These are phyloP conservation scores for Xestoiulus laeticollis DNA, from an alignment of 2,888 invertebrate genomes.

Conservation along the genomic window DNA sequence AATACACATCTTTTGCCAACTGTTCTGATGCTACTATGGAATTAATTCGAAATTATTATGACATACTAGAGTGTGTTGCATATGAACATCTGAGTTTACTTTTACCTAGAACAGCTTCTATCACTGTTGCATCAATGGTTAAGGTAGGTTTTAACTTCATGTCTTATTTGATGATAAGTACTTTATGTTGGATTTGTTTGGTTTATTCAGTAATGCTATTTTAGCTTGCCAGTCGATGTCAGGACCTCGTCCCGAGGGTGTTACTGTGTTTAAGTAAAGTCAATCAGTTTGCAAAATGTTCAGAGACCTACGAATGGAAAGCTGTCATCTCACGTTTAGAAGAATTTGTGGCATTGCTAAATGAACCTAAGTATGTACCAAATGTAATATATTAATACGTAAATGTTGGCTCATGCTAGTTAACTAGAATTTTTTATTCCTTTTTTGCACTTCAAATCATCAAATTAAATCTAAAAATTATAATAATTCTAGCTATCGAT, in stretches of 20 bases:
- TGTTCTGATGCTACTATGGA: background rate
- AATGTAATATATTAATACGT: background rate
- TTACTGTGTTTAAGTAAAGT: slow-evolving; percentile 25
- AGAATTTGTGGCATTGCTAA: slow-evolving; percentile 35
- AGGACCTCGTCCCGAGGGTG: slow-evolving; percentile 42
- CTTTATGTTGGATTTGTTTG: background rate
- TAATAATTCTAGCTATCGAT: too few relatives aligned
- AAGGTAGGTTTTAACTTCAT: slow-evolving; percentile 39
- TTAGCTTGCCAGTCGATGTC: slow-evolving; percentile 44
- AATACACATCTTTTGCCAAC: slow-evolving; percentile 5
- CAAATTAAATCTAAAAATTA: too few relatives aligned
- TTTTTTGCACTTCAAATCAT: too few relatives aligned
- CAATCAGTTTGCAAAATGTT: slow-evolving; percentile 8
- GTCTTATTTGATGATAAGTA: background rate
- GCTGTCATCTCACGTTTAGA: background rate
- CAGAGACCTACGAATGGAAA: background rate
- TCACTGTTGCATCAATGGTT: slow-evolving; percentile 44
- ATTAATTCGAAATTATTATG: slow-evolving; percentile 36
- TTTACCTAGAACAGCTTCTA: slow-evolving; percentile 30
- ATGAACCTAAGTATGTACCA: slow-evolving; percentile 8
- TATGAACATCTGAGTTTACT: slow-evolving; percentile 44
- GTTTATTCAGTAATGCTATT: background rate
- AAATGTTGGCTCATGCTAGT: background rate
- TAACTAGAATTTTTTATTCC: too few relatives aligned
- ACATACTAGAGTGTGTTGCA: slow-evolving; percentile 38